These are phyloP conservation scores for Microplitis manilae DNA, from an alignment of 2,888 invertebrate species.

Conservation along the genomic window DNA sequence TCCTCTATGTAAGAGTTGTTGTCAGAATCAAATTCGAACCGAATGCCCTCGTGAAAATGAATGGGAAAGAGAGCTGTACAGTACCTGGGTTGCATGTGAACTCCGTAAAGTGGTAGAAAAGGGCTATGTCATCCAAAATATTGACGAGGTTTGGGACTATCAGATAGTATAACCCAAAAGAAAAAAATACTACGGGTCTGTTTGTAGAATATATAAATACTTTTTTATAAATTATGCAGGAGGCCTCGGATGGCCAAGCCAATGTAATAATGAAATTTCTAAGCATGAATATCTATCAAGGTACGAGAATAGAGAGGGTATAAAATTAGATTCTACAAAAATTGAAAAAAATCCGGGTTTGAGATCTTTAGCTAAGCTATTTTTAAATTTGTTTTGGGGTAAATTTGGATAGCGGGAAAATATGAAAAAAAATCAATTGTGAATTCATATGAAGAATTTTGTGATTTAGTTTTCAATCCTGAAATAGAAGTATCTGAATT, in stretches of 20 bases:
- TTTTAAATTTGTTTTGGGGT: slow-evolving; percentile 54
- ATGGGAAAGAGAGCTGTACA: slow-evolving; percentile 49
- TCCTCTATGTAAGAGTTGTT: slow-evolving; percentile 60
- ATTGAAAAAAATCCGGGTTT: slow-evolving; percentile 53
- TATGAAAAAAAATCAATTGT: slow-evolving; percentile 27
- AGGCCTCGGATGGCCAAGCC: slow-evolving; percentile 53
- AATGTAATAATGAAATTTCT: slow-evolving; percentile 33
- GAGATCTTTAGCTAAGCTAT: slow-evolving; percentile 54
- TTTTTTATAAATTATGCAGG: slow-evolving; percentile 54
- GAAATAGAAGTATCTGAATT: slow-evolving; percentile 45
- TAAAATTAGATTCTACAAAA: slow-evolving; percentile 47
- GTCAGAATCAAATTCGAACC: slow-evolving; percentile 49
- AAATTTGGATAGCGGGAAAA: slow-evolving; percentile 42
- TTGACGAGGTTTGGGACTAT: slow-evolving; percentile 62
- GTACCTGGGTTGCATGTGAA: slow-evolving; percentile 65
- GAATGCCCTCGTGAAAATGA: slow-evolving; percentile 57
- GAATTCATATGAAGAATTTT: slow-evolving; percentile 12
- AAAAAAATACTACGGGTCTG: slow-evolving; percentile 46
- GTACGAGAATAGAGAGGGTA: slow-evolving; percentile 45
- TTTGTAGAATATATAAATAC: slow-evolving; percentile 57
- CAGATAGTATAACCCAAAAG: slow-evolving; percentile 47
- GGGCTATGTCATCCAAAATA: slow-evolving; percentile 58
- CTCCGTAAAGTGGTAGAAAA: slow-evolving; percentile 57
- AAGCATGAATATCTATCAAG: slow-evolving; percentile 33
- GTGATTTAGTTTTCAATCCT: slow-evolving; percentile 43